These are phyloP conservation scores for Torymus auratus DNA, from an alignment of 2,888 invertebrate species.

Conservation along the genomic window DNA sequence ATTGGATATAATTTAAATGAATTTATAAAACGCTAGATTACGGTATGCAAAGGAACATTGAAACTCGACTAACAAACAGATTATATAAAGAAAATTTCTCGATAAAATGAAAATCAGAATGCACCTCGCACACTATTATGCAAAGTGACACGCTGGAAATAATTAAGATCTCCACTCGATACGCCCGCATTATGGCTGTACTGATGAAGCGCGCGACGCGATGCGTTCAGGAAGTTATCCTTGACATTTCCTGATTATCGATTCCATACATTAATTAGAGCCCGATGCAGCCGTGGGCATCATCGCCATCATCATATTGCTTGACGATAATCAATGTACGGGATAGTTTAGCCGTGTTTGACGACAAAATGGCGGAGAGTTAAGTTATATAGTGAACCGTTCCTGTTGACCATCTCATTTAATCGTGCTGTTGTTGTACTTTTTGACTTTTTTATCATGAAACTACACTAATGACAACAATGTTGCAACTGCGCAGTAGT, in stretches of 20 bases:
- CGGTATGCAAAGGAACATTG: no score
- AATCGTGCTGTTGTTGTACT: no score
- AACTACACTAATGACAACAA: no score
- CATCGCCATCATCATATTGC: not conserved
- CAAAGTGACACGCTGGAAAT: constrained; percentile 18
- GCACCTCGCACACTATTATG: not conserved
- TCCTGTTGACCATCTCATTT: no score
- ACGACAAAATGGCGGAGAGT: not conserved
- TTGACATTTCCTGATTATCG: constrained; percentile 47
- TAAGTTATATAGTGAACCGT: not conserved
- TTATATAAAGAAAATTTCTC: no score
- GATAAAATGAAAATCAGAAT: no score
- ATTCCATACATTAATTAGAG: constrained; percentile 41
- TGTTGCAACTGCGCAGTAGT: no score
- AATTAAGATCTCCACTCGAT: constrained; percentile 30
- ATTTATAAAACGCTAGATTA: no score
- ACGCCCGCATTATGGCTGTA: not conserved
- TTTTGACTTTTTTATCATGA: no score
- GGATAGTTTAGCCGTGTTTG: constrained; percentile 1
- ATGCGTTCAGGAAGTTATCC: constrained; percentile 43
- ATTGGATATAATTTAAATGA: no score
- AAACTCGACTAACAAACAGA: no score
- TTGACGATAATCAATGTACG: constrained; percentile 8
- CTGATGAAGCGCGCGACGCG: constrained; percentile 20
- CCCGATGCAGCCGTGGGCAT: constrained; percentile 2